Evolutionary conservation across 2,113 vertebrate species (phyloP).

Genomic region (Apus apus): DNA sequence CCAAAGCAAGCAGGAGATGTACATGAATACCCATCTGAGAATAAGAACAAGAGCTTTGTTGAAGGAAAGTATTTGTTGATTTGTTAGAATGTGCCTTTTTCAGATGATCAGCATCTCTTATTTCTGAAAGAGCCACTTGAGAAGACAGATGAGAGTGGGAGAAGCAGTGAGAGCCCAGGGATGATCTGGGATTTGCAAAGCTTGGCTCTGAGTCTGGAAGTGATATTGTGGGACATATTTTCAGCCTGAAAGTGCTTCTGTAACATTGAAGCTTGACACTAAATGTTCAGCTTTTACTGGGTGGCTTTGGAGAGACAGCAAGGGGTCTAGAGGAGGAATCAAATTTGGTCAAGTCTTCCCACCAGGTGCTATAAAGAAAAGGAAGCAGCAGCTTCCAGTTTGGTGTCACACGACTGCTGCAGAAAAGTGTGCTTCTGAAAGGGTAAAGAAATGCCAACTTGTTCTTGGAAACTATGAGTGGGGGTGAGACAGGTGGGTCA

Average conservation of each 20-base stretch:
- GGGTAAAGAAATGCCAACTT: not conserved
- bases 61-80: not conserved
- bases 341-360: not conserved
- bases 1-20: not conserved
- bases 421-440: not conserved
- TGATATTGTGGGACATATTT: fast-evolving
- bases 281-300: not conserved
- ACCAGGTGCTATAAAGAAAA: not conserved
- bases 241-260: not conserved
- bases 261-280: not conserved
- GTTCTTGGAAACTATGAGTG: fast-evolving
- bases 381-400: not conserved
- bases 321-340: not conserved
- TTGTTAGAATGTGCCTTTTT: not conserved
- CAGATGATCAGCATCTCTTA: not conserved
- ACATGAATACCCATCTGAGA: not conserved
- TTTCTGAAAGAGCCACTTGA: not conserved
- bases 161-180: not conserved
- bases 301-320: not conserved
- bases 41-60: not conserved
- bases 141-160: not conserved
- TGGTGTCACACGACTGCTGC: not conserved
- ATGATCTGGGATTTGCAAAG: not conserved
- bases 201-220: not conserved
- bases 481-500: not conserved